Percentiles rank a stretch among this genome's conserved stretches.
Conservation (phyloP, 2,888 invertebrate species). For the Rotaria macrura region DNA sequence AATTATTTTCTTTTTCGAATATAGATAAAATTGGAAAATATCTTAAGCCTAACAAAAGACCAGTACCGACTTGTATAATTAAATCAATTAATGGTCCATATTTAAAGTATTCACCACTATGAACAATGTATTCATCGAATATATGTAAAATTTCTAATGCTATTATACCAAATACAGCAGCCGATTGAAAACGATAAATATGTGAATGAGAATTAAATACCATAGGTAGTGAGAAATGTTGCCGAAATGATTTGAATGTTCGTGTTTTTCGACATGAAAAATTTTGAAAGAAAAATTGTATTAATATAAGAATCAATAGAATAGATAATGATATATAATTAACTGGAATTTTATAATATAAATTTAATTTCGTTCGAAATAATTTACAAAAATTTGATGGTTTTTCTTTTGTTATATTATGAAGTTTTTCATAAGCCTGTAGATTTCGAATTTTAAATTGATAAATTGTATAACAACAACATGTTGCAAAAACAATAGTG, state of each 20-base stretch:
- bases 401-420: not conserved
- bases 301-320: not conserved
- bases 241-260: not conserved
- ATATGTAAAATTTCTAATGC: conserved; percentile 17
- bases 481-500: not conserved
- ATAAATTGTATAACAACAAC: not conserved
- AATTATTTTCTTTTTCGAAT: not conserved
- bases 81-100: conserved; percentile 19
- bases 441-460: not conserved
- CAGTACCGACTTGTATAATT: conserved; percentile 5
- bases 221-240: not conserved
- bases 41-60: conserved; percentile 1
- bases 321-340: not conserved
- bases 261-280: not conserved
- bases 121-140: conserved; percentile 14
- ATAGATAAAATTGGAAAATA: conserved; percentile 10
- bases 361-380: not conserved
- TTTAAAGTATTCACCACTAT: not conserved
- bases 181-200: conserved; percentile 16
- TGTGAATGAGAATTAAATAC: not conserved
- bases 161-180: conserved; percentile 5
- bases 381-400: not conserved
- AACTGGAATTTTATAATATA: not conserved
- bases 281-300: not conserved
- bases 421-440: not conserved